These are phyloP conservation scores for Callimico goeldii DNA, from an alignment of 2,797 vertebrate genomes.

Conservation along the genomic window DNA sequence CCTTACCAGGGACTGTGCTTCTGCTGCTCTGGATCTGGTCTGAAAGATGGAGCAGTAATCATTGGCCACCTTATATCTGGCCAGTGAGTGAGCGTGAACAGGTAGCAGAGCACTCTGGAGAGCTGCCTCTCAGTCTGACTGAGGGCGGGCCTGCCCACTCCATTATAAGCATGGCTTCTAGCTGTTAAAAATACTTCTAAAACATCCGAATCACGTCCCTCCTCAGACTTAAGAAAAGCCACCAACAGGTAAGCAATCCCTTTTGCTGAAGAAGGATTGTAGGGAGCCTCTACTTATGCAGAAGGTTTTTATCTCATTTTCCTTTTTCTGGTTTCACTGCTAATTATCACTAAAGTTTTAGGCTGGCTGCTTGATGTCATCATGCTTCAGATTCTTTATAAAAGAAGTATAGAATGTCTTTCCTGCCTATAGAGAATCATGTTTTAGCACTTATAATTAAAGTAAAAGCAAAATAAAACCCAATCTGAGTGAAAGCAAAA, in stretches of 20 bases:
- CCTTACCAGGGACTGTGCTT: neutral
- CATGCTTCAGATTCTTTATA: neutral
- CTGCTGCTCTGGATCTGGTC: neutral
- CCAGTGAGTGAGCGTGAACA: rapidly evolving
- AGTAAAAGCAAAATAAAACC: constrained; percentile 43
- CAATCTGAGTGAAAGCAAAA: constrained; percentile 9
- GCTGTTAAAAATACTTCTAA: neutral
- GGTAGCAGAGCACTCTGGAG: neutral
- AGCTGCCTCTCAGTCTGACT: neutral
- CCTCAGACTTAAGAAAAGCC: neutral
- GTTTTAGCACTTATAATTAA: neutral
- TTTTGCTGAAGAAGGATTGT: neutral
- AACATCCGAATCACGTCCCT: neutral
- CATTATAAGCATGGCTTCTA: neutral
- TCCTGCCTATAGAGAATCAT: neutral
- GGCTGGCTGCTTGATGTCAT: neutral
- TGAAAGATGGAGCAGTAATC: neutral
- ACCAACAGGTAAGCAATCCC: rapidly evolving
- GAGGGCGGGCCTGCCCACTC: neutral
- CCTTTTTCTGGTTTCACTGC: neutral
- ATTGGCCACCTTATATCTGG: neutral
- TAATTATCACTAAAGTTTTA: neutral
- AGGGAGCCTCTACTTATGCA: neutral
- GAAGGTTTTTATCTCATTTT: neutral
- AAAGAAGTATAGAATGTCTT: neutral